These are phyloP conservation scores for Slavum lentiscoides DNA, from an alignment of 2,888 invertebrate genomes.

Conservation along the genomic window DNA sequence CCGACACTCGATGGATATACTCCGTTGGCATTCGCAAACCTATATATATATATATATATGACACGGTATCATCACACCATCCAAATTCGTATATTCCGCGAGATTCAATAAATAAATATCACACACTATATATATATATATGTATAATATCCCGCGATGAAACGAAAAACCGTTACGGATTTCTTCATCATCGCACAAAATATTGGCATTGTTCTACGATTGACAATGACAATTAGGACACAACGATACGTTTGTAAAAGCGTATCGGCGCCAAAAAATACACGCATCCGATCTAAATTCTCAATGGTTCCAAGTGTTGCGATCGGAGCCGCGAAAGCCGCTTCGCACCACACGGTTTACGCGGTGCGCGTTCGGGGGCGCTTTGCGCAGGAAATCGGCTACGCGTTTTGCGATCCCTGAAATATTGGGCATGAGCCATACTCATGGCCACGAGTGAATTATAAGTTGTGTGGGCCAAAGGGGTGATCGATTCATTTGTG, in stretches of 20 bases:
- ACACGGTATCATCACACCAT: neutral
- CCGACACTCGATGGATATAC: neutral
- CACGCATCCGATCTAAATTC: slow-evolving; percentile 29
- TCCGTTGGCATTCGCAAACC: neutral
- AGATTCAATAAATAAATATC: neutral
- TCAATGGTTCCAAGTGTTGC: slow-evolving; percentile 43
- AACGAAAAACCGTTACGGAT: slow-evolving; percentile 31
- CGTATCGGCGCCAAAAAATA: slow-evolving; percentile 44
- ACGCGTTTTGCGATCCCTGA: slow-evolving; percentile 37
- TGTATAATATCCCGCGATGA: slow-evolving; percentile 11
- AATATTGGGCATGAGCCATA: slow-evolving; percentile 45
- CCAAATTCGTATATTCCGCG: neutral
- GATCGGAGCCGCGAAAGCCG: neutral
- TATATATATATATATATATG: too few species aligned
- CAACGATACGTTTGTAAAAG: slow-evolving; percentile 23
- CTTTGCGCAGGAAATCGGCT: neutral
- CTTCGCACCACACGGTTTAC: too few species aligned
- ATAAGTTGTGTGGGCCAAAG: slow-evolving; percentile 46
- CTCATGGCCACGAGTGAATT: slow-evolving; percentile 45
- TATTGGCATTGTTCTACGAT: slow-evolving; percentile 50
- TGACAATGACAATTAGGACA: slow-evolving; percentile 54
- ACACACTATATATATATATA: neutral
- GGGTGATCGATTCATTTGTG: slow-evolving; percentile 48
- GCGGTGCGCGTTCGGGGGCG: slow-evolving; percentile 8
- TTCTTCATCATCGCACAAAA: slow-evolving; percentile 32